Evolutionary conservation across 2,888 invertebrate genomes (phyloP).

Genomic region (Achlya flavicornis): DNA sequence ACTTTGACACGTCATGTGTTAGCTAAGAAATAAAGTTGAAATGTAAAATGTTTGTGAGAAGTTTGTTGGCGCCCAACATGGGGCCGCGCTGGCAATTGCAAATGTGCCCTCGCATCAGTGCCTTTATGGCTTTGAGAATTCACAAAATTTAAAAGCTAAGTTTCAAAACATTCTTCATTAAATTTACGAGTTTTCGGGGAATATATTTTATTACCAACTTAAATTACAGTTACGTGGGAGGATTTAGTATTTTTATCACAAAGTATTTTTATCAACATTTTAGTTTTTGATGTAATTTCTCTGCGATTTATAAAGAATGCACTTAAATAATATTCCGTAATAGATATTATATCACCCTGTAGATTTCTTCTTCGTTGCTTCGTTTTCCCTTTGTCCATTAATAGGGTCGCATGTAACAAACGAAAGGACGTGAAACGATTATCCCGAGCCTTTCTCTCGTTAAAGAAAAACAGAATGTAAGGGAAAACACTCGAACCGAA

Average conservation of each 20-base stretch:
- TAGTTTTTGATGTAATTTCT: too few relatives aligned
- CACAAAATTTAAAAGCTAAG: slow-evolving; percentile 50
- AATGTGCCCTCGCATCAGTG: slow-evolving; percentile 58
- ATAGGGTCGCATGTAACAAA: slow-evolving; percentile 22
- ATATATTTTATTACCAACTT: slow-evolving; percentile 22
- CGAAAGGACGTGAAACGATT: slow-evolving; percentile 16
- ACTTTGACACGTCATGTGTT: slow-evolving; percentile 27
- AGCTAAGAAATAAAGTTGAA: slow-evolving; percentile 39
- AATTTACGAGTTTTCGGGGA: slow-evolving; percentile 40
- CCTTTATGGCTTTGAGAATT: slow-evolving; percentile 56
- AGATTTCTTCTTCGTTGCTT: slow-evolving; percentile 26
- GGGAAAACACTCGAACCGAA: slow-evolving; percentile 2
- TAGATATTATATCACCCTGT: not conserved
- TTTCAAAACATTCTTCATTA: slow-evolving; percentile 51
- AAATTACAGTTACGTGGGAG: slow-evolving; percentile 18
- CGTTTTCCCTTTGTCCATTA: slow-evolving; percentile 25
- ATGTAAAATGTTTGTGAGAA: slow-evolving; percentile 35
- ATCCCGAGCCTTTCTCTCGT: slow-evolving; percentile 19
- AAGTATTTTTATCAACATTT: not conserved
- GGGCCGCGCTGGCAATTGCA: slow-evolving; percentile 48
- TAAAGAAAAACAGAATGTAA: slow-evolving; percentile 15
- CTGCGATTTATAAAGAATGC: not conserved
- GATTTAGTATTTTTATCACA: slow-evolving; percentile 5
- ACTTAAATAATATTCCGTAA: not conserved
- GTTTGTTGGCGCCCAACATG: slow-evolving; percentile 61